phyloP scores from a whole-genome alignment of 2,888 invertebrate species.

The Dynastes tityus region DNA sequence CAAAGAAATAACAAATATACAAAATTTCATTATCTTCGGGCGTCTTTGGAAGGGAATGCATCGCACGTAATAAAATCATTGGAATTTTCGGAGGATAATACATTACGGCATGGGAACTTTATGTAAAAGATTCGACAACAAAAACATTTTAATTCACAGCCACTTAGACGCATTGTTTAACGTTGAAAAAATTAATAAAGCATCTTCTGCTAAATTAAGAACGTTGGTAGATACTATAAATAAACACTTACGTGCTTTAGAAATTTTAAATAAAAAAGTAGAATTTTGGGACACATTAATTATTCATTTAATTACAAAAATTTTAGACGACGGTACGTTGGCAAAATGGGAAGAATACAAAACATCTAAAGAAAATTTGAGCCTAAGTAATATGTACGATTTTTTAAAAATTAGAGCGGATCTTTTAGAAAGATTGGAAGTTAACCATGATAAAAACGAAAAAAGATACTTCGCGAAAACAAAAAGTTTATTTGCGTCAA shows the following conservation, averaged over 20 bases:
- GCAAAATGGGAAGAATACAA: constrained; percentile 56
- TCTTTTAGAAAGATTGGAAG: no score
- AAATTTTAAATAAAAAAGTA: constrained; percentile 53
- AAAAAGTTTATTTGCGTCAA: no score
- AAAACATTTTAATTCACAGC: neutral
- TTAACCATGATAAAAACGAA: no score
- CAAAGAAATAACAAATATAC: neutral
- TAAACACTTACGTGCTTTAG: constrained; percentile 39
- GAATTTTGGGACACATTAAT: constrained; percentile 57
- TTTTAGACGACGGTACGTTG: constrained; percentile 56
- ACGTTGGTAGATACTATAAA: constrained; percentile 39
- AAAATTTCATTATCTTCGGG: neutral
- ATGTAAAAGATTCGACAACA: neutral
- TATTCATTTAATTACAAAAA: constrained; percentile 56
- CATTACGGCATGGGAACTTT: neutral
- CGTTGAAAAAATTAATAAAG: neutral
- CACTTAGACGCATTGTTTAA: neutral
- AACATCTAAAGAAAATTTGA: no score
- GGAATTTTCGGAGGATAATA: neutral
- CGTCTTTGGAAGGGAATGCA: neutral
- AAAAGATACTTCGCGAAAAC: no score
- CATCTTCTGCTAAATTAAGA: neutral
- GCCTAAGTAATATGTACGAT: no score
- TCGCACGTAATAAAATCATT: neutral
- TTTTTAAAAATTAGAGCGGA: no score